Evolutionary conservation across 2,888 invertebrate species (phyloP), one percentile per base, ranked within the genome.

Genomic region (Seladonia tumulorum): DNA sequence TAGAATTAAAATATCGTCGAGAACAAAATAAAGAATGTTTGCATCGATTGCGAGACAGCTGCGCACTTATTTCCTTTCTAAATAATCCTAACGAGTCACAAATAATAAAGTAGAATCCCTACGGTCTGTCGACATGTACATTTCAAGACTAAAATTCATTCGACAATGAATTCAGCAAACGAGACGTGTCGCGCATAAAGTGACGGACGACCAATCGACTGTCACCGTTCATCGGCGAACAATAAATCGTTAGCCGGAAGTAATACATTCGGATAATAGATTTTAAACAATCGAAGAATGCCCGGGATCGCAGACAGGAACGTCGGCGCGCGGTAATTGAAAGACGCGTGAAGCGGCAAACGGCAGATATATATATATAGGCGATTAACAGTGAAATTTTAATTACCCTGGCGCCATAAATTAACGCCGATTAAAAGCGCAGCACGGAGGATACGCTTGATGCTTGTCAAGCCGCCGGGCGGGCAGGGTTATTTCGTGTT

Each of bases 321-420:
- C 4, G 60, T 16, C 25, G 29, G 29, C 29, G 5, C 1, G 25
- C 60, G 57, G 0, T 66, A 35, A 68, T 16, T 22, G 29, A 47
- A 47, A 47, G 22, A 68, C 45, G 76, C 47, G 29, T n/a, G 39
- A 57, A 57, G 76, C 45, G 45, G n/a, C 45, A 71, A 35, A 18
- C 63, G 57, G 42, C 22, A 18, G 76, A 39, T 25, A 53, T 68
- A 60, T 0, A 35, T 76, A 68, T 76, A 71, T 49, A 49, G 47
- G 16, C 76, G 81, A 81, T 77, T 83, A 77, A 53, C 76, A 66
- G 72, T 42, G 57, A 73, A 81, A 76, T 80, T 83, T 83, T 73
- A 83, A 83, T 76, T 80, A 81, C 80, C 76, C 77, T 35, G 76
- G 14, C 68, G 60, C 45, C 72, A 73, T 72, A 76, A 80, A 76